Conservation (phyloP, 2,888 invertebrate species). For the Epinotia brunnichana region DNA sequence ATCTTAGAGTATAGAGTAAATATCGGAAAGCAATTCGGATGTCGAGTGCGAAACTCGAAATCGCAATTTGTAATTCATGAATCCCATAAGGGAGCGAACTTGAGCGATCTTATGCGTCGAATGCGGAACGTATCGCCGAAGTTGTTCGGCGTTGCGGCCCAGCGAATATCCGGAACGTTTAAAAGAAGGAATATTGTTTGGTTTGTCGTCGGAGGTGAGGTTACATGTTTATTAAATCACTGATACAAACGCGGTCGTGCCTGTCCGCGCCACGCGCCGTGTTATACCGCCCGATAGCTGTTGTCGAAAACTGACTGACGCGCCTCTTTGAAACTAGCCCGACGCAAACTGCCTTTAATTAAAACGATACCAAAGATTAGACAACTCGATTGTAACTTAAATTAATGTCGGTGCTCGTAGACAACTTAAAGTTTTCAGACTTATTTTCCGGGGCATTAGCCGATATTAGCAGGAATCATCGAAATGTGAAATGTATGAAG, state of each 20-base stretch:
- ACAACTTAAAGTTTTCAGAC: constrained; percentile 64
- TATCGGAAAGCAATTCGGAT: constrained; percentile 62
- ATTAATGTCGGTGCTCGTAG: constrained; percentile 50
- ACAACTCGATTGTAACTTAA: constrained; percentile 61
- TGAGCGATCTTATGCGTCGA: constrained; percentile 59
- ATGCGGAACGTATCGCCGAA: constrained; percentile 56
- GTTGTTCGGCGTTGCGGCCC: constrained; percentile 57
- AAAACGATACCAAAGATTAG: constrained; percentile 72
- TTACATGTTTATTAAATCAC: constrained; percentile 59
- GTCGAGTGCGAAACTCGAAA: constrained; percentile 58
- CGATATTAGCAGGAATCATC: constrained; percentile 57
- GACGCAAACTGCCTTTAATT: constrained; percentile 72
- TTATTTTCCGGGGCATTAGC: constrained; percentile 60
- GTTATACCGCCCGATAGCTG: constrained; percentile 59
- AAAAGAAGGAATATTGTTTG: constrained; percentile 56
- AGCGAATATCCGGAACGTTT: constrained; percentile 55
- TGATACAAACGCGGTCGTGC: constrained; percentile 53
- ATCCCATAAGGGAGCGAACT: constrained; percentile 59
- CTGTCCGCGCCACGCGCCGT: constrained; percentile 48
- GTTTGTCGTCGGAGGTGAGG: constrained; percentile 49
- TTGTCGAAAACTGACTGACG: constrained; percentile 72
- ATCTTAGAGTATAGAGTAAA: constrained; percentile 57
- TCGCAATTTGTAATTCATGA: constrained; percentile 64
- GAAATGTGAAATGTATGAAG: constrained; percentile 54
- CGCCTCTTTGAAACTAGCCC: constrained; percentile 68